phyloP scores from a whole-genome alignment of 2,888 invertebrate species.

The Cenopis cana region DNA sequence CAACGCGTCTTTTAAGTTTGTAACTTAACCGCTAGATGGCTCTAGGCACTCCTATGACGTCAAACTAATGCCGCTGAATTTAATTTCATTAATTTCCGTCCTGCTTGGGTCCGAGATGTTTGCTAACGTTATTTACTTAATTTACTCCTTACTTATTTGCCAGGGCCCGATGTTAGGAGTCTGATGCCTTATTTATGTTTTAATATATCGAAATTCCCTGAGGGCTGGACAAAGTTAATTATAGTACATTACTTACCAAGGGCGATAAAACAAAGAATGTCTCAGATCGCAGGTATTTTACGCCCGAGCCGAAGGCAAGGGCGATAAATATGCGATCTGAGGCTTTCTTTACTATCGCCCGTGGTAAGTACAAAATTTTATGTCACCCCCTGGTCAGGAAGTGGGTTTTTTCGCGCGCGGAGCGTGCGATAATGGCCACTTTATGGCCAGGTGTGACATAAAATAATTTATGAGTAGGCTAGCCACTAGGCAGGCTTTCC shows the following conservation, averaged over 20 bases:
- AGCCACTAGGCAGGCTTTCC: neutral
- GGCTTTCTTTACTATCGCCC: too few relatives aligned
- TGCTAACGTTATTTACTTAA: slow-evolving; percentile 40
- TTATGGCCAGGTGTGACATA: too few relatives aligned
- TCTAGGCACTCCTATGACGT: slow-evolving; percentile 40
- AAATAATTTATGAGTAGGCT: slow-evolving; percentile 32
- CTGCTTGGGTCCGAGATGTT: slow-evolving; percentile 39
- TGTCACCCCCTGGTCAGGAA: too few relatives aligned
- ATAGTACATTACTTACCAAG: too few relatives aligned
- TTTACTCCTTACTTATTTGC: slow-evolving; percentile 38
- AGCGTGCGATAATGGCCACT: too few relatives aligned
- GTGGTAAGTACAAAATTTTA: too few relatives aligned
- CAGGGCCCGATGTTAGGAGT: slow-evolving; percentile 4
- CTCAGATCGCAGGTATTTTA: too few relatives aligned
- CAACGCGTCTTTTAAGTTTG: slow-evolving; percentile 38
- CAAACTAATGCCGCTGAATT: slow-evolving; percentile 45
- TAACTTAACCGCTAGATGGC: slow-evolving; percentile 36
- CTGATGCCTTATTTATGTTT: slow-evolving; percentile 36
- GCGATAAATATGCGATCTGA: too few relatives aligned
- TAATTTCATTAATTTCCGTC: slow-evolving; percentile 45
- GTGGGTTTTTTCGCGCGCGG: too few relatives aligned
- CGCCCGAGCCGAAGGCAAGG: too few relatives aligned
- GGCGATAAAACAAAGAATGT: too few relatives aligned
- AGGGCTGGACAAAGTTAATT: slow-evolving; percentile 30
- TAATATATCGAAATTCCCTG: slow-evolving; percentile 30